Percentiles rank a stretch among this genome's conserved stretches.
Conservation (phyloP, 1,140 invertebrate species). For the Achatina immaculata region DNA sequence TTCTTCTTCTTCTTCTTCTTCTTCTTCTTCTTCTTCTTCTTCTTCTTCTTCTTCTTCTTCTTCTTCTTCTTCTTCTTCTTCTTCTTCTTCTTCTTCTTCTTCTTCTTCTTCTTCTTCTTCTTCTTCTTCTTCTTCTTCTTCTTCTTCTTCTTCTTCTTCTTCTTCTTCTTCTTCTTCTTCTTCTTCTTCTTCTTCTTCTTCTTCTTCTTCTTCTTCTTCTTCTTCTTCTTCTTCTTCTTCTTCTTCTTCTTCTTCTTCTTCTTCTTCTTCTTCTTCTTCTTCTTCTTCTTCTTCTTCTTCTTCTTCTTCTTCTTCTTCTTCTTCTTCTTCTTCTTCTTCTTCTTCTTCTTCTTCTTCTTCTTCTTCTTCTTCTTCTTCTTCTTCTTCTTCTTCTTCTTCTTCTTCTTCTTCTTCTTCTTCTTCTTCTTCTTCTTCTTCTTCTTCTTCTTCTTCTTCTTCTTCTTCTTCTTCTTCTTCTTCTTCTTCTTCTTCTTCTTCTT, state of each 20-base stretch:
- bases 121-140: slow-evolving; percentile 1
- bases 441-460: slow-evolving; percentile 8
- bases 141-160: background rate
- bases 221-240: slow-evolving; percentile 13
- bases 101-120: slow-evolving; percentile 7
- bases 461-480: slow-evolving; percentile 1
- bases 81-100: background rate
- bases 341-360: no score
- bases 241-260: slow-evolving; percentile 10
- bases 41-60: background rate
- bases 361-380: no score
- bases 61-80: background rate
- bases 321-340: slow-evolving; percentile 9
- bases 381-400: no score
- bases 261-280: background rate
- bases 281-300: background rate
- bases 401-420: no score
- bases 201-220: background rate
- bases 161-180: background rate
- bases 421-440: slow-evolving; percentile 6
- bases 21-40: background rate
- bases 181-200: slow-evolving; percentile 4
- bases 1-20: background rate
- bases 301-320: background rate
- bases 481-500: slow-evolving; percentile 2